A percentile compares a stretch with the other conserved stretches of the same genome.
phyloP scores from a whole-genome alignment of 2,888 invertebrate species.

The Tolmerus cingulatus region DNA sequence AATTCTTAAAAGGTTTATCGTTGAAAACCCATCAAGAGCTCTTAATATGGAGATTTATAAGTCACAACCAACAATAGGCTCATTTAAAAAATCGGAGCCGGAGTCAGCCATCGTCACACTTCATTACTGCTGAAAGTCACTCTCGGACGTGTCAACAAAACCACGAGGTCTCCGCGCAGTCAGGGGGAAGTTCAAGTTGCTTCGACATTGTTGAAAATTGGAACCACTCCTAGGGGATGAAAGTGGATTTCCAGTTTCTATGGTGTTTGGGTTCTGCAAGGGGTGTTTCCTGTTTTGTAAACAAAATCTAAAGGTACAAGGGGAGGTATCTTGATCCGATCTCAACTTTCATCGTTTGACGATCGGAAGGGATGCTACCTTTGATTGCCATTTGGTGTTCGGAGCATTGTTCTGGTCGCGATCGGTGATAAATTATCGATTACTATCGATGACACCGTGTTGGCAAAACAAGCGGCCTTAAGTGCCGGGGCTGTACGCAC shows the following conservation, averaged over 20 bases:
- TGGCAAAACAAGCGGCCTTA: conserved; percentile 45
- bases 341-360: not conserved
- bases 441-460: conserved; percentile 47
- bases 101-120: conserved; percentile 4
- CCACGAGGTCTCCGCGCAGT: not conserved
- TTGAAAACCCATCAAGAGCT: conserved; percentile 9
- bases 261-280: not conserved
- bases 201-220: conserved; percentile 5
- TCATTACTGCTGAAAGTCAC: conserved; percentile 30
- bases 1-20: conserved; percentile 3
- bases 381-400: conserved; percentile 12
- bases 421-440: conserved; percentile 47
- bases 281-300: conserved; percentile 10
- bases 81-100: not conserved
- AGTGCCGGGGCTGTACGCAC: conserved; percentile 6
- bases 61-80: conserved; percentile 14
- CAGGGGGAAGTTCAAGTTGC: not conserved
- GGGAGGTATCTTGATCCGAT: not conserved
- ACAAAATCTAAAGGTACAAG: not conserved
- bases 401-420: not conserved
- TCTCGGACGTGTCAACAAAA: conserved; percentile 28
- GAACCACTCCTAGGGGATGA: not conserved
- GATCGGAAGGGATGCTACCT: conserved; percentile 21
- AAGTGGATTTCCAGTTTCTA: not conserved
- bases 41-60: conserved; percentile 33